Conservation (phyloP, 2,797 vertebrate species). For the Pseudochirops corinnae region DNA sequence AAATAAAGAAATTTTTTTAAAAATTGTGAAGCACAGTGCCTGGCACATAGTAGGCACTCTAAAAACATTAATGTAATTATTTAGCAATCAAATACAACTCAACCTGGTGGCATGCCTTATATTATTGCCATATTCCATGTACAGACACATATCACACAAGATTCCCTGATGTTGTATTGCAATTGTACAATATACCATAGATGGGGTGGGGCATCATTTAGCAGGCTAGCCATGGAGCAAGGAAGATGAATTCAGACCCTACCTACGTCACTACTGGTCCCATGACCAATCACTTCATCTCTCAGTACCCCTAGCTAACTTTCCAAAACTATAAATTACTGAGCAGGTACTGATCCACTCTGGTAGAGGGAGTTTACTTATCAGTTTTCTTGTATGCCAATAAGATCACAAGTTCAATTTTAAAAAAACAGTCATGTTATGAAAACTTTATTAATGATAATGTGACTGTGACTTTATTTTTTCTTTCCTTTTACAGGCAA, state of each 20-base stretch:
- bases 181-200: background rate
- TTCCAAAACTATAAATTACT: background rate
- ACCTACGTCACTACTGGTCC: background rate
- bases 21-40: background rate
- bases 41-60: background rate
- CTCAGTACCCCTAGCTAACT: background rate
- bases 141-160: background rate
- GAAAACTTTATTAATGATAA: background rate
- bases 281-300: background rate
- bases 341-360: background rate
- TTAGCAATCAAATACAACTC: background rate
- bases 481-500: background rate
- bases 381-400: background rate
- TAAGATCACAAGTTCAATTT: background rate
- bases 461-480: background rate
- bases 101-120: background rate
- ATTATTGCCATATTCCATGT: background rate
- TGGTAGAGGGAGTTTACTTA: background rate
- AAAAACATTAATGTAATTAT: background rate
- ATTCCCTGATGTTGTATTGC: background rate
- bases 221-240: background rate
- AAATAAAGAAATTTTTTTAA: too few relatives aligned
- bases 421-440: background rate
- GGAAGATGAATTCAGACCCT: background rate
- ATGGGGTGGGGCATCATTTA: background rate